A percentile compares a stretch with the other conserved stretches of the same genome.
These are phyloP conservation scores for Monomorium pharaonis DNA, from an alignment of 1,140 invertebrate genomes.

Conservation along the genomic window DNA sequence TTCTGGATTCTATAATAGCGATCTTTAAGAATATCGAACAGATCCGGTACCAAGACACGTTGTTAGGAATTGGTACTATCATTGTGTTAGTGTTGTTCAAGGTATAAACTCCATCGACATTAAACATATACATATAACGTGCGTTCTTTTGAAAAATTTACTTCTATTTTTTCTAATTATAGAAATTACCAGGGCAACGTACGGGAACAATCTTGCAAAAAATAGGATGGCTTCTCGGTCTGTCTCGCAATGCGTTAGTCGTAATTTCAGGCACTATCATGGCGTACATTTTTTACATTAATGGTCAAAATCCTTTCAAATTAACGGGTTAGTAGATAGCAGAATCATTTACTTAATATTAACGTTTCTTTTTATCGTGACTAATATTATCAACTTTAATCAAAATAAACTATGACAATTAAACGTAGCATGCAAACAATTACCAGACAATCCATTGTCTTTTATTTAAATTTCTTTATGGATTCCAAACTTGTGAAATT, in stretches of 20 bases:
- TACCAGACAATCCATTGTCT: not conserved
- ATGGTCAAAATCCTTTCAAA: constrained; percentile 86
- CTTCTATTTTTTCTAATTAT: constrained; percentile 23
- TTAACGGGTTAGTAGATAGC: constrained; percentile 86
- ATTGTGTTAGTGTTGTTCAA: constrained; percentile 86
- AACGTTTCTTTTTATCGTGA: not conserved
- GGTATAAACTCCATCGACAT: constrained; percentile 78
- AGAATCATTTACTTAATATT: constrained; percentile 2
- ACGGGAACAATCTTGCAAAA: constrained; percentile 85
- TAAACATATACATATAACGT: no score
- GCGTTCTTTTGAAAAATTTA: not conserved
- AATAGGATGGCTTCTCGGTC: constrained; percentile 88
- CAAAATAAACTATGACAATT: not conserved
- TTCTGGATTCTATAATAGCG: constrained; percentile 86
- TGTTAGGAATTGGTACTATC: constrained; percentile 87
- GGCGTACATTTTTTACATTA: constrained; percentile 86
- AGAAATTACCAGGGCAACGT: constrained; percentile 75
- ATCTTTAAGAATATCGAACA: constrained; percentile 84
- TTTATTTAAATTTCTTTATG: not conserved
- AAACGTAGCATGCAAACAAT: not conserved
- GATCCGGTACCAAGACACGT: constrained; percentile 85
- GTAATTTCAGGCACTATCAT: constrained; percentile 89
- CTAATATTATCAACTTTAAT: not conserved
- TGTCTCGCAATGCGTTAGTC: constrained; percentile 91
- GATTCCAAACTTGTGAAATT: not conserved